Conservation (phyloP, 2,797 vertebrate genomes). For the Apogon hyalosoma region DNA sequence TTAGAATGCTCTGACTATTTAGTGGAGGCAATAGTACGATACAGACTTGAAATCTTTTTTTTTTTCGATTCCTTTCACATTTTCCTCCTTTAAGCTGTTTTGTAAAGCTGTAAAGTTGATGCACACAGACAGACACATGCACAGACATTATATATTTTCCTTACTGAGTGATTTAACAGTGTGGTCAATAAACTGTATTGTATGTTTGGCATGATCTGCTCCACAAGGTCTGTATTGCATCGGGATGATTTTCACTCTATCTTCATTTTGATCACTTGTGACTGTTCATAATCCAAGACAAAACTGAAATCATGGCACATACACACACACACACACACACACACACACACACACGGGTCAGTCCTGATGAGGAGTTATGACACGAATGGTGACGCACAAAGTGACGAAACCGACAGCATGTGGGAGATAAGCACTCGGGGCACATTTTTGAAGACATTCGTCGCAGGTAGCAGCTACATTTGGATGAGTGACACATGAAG, state of each 20-base stretch:
- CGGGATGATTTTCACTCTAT: background rate
- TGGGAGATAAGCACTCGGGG: constrained; percentile 59
- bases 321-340: constrained; percentile 25
- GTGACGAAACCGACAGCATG: constrained; percentile 68
- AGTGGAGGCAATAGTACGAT: no score
- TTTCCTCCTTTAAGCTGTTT: no score
- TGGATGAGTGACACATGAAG: constrained; percentile 30
- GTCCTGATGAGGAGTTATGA: constrained; percentile 60
- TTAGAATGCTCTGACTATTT: background rate
- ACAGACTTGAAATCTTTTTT: no score
- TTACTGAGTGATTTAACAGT: no score
- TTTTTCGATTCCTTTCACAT: no score
- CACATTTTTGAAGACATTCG: constrained; percentile 43
- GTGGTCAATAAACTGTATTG: no score
- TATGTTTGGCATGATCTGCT: background rate
- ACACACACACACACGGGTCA: constrained; percentile 36
- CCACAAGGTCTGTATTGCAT: background rate
- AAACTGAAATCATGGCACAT: constrained; percentile 9
- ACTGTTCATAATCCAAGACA: constrained; percentile 4
- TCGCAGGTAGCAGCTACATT: constrained; percentile 51
- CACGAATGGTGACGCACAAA: constrained; percentile 72
- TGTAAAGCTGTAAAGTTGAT: no score
- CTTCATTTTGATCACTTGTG: background rate
- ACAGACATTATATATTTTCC: no score
- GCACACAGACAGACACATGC: no score